Evolutionary conservation across 2,888 invertebrate genomes (phyloP).

Genomic region (Drosophila meridiana): DNA sequence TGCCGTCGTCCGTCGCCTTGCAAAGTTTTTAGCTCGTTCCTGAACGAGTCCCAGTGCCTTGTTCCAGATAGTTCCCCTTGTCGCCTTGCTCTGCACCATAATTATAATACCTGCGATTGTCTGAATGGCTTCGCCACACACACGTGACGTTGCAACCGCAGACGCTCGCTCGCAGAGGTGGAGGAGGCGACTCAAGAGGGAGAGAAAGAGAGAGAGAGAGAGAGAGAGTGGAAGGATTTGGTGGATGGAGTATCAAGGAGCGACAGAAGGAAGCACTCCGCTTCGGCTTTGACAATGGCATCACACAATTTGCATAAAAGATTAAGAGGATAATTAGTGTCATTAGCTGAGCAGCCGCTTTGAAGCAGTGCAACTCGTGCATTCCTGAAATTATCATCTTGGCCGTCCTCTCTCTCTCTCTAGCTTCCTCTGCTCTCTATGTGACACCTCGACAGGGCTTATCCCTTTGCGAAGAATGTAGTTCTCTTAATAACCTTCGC

Average conservation of each 20-base stretch:
- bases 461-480: constrained; percentile 22
- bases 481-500: constrained; percentile 49
- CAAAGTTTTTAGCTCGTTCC: constrained; percentile 58
- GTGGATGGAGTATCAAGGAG: constrained; percentile 9
- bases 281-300: constrained; percentile 44
- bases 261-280: constrained; percentile 6
- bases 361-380: constrained; percentile 43
- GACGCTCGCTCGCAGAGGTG: constrained; percentile 18
- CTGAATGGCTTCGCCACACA: constrained; percentile 66
- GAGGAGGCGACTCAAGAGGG: neutral
- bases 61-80: constrained; percentile 12
- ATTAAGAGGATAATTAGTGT: constrained; percentile 78
- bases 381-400: constrained; percentile 23
- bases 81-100: constrained; percentile 38
- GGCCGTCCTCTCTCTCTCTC: neutral
- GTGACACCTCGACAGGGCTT: constrained; percentile 29
- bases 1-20: constrained; percentile 56
- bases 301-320: constrained; percentile 74
- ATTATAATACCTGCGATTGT: constrained; percentile 77
- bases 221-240: neutral
- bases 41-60: constrained; percentile 17
- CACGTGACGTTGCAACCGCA: constrained; percentile 71
- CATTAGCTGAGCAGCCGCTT: constrained; percentile 62
- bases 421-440: neutral
- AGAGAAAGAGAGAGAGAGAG: neutral